Base-by-base conservation (phyloP, 2,113 vertebrate species). In the Pelobates fuscus region DNA sequence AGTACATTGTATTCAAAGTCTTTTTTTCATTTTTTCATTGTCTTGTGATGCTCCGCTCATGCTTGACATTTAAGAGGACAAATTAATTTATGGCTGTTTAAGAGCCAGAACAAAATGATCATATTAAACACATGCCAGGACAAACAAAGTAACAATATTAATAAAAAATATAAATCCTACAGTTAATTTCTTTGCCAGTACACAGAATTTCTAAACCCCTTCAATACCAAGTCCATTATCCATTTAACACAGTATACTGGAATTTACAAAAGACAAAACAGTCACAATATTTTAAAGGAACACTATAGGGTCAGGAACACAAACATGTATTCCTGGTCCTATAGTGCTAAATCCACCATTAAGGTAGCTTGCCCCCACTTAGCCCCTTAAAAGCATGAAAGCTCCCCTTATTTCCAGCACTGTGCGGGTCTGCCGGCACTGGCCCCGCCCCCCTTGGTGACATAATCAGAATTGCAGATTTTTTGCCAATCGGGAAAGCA, bases 31-130 rank as follows among this genome's bases (percentile, higher is more conserved):
- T 37, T 59, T 61, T 32, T 73, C 71, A 74, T 20, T 65, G 71
- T 65, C 61, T 74, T 74, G 29, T 26, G 46, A 74, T 65, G 46
- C 20, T n/a, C 8, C 65, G 71, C 61, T 73, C 52, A 27, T 52
- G 43, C 43, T 63, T 72, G 70, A 72, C 70, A 63, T 72, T 65
- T 65, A 74, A 37, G 61, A n/a, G 61, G 71, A 57, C 71, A 74
- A 2, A 43, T 21, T 71, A 46, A 74, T 65, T 74, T 74, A 66
- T 55, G 63, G 37, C 27, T 57, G 46, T 5, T 74, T 27, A 8
- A 64, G 29, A 17, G 61, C 60, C 71, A 74, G 46, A 74, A 57
- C 60, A 66, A 74, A 72, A 74, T 44, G 49, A 74, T 64, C 43
- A 15, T 30, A 72, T 63, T 72, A 52, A 23, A 52, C 14, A 12